These are phyloP conservation scores for Drosophila neotestacea DNA, from an alignment of 2,888 invertebrate species.

Conservation along the genomic window DNA sequence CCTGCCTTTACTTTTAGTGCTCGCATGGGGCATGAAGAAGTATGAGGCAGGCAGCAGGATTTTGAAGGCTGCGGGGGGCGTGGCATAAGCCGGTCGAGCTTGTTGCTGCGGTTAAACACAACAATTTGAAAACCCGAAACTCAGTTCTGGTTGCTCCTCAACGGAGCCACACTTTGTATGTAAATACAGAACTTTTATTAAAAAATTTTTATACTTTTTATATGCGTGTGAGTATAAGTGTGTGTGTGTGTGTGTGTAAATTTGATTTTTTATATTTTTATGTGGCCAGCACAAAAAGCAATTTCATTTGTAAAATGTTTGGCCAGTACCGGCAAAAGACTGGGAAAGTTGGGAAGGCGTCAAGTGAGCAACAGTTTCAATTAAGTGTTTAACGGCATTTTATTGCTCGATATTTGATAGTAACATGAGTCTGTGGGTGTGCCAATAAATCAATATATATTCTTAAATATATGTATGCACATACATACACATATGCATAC, in stretches of 20 bases:
- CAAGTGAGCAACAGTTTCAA: constrained; percentile 75
- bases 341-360: neutral
- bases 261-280: constrained; percentile 44
- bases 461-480: constrained; percentile 6
- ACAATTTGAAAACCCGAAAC: constrained; percentile 44
- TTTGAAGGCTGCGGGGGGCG: constrained; percentile 2
- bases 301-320: constrained; percentile 66
- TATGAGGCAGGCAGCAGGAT: neutral
- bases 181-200: constrained; percentile 76
- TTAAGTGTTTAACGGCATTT: constrained; percentile 77
- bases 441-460: constrained; percentile 72
- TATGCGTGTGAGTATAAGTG: constrained; percentile 1
- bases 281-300: constrained; percentile 61
- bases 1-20: constrained; percentile 70
- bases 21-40: constrained; percentile 34
- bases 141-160: constrained; percentile 30
- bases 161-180: constrained; percentile 69
- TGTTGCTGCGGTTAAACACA: constrained; percentile 53
- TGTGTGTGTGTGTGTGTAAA: constrained; percentile 21
- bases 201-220: constrained; percentile 50
- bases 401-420: constrained; percentile 76
- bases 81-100: constrained; percentile 18
- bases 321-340: constrained; percentile 17
- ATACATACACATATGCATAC: constrained; percentile 2
- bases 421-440: constrained; percentile 39